A percentile compares a stretch with the other conserved stretches of the same genome.
Conservation (phyloP, 1,140 invertebrate genomes). For the Augochlora pura region DNA sequence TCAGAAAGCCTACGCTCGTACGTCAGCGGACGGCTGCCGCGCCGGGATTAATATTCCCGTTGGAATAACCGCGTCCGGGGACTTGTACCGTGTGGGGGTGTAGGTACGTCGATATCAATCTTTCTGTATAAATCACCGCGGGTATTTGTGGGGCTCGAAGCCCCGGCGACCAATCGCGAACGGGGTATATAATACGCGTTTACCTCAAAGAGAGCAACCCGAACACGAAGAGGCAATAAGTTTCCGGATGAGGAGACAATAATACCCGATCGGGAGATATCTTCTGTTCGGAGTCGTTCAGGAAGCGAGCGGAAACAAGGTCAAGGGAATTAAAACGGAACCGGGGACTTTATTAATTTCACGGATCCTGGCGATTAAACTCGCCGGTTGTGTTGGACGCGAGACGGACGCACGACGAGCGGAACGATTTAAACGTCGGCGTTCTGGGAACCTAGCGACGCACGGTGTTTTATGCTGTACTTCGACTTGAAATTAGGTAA, state of each 20-base stretch:
- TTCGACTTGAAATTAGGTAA: too few species aligned
- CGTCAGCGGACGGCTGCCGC: too few species aligned
- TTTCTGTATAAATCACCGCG: too few species aligned
- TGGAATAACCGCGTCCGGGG: too few species aligned
- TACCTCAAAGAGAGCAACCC: neutral
- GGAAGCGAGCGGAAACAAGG: neutral
- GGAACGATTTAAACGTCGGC: too few species aligned
- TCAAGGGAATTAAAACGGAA: neutral
- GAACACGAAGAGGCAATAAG: neutral
- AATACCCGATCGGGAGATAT: neutral
- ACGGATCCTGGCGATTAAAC: neutral
- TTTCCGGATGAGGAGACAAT: neutral
- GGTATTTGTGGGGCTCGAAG: neutral
- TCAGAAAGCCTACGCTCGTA: too few species aligned
- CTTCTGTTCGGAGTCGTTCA: neutral
- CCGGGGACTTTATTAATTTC: conserved; percentile 1
- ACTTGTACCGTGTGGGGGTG: too few species aligned
- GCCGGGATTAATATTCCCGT: too few species aligned
- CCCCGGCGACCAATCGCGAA: neutral
- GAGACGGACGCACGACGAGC: too few species aligned
- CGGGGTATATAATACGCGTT: neutral
- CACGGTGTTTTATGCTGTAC: too few species aligned
- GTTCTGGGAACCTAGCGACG: too few species aligned
- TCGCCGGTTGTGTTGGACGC: neutral
- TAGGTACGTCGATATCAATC: too few species aligned